These are phyloP conservation scores for Prunella fulvescens DNA, from an alignment of 2,113 vertebrate genomes.

Conservation along the genomic window DNA sequence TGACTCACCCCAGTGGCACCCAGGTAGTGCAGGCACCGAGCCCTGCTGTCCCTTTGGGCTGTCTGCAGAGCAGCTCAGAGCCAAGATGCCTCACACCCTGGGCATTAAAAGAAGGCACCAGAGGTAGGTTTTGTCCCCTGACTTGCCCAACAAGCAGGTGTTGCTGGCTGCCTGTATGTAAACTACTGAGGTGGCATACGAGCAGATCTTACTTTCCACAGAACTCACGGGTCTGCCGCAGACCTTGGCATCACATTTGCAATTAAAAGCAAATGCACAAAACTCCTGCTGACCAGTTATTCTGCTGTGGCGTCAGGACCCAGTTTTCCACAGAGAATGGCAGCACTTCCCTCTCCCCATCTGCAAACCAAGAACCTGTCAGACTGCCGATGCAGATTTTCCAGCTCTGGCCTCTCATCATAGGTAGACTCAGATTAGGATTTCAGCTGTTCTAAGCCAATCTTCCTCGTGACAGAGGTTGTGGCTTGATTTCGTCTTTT, in stretches of 20 bases:
- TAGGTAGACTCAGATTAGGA: accelerated
- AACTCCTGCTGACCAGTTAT: neutral
- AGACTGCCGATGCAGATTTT: neutral
- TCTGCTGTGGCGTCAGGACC: neutral
- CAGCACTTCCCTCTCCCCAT: neutral
- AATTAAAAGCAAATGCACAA: neutral
- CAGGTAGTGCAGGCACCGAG: neutral
- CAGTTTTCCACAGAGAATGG: neutral
- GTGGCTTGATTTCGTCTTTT: neutral
- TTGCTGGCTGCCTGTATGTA: neutral
- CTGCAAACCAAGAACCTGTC: accelerated
- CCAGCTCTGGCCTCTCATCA: neutral
- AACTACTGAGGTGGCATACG: neutral
- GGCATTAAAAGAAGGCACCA: neutral
- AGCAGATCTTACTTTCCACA: neutral
- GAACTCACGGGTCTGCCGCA: accelerated
- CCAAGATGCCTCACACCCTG: neutral
- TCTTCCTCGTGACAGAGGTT: neutral
- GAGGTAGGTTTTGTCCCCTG: neutral
- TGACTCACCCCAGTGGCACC: neutral
- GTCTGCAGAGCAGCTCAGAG: neutral
- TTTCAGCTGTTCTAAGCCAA: neutral
- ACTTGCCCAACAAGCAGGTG: neutral
- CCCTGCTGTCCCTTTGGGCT: neutral
- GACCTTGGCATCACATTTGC: neutral